Percentiles rank a stretch among this genome's conserved stretches.
Evolutionary conservation across 1,140 invertebrate genomes (phyloP).

Genomic region (Dendroctonus valens): DNA sequence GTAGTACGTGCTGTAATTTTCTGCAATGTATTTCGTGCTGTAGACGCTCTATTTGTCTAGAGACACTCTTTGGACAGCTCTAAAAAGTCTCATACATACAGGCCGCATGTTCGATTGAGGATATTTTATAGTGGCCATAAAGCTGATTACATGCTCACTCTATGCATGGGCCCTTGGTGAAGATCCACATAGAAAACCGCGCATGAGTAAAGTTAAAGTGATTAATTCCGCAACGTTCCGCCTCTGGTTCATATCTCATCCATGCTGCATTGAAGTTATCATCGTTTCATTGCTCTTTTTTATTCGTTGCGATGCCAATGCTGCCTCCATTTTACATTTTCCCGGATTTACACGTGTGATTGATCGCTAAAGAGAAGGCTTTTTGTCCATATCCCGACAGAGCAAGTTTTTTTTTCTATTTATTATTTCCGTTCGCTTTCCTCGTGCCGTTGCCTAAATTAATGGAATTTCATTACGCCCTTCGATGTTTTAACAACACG

Average conservation of each 20-base stretch:
- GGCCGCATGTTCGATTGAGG: too few relatives aligned
- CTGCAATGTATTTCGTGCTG: too few relatives aligned
- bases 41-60: too few relatives aligned
- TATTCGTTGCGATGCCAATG: constrained; percentile 24
- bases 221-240: constrained; percentile 22
- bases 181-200: background rate
- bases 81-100: too few relatives aligned
- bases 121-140: too few relatives aligned
- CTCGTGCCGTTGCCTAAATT: constrained; percentile 5
- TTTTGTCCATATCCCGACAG: constrained; percentile 16
- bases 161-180: too few relatives aligned
- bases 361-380: constrained; percentile 19
- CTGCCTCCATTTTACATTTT: constrained; percentile 24
- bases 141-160: too few relatives aligned
- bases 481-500: background rate
- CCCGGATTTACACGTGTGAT: constrained; percentile 24
- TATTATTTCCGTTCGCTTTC: constrained; percentile 7
- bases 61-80: too few relatives aligned
- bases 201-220: constrained; percentile 7
- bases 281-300: constrained; percentile 30
- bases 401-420: constrained; percentile 7
- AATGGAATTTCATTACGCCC: constrained; percentile 5
- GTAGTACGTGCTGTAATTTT: too few relatives aligned
- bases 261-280: constrained; percentile 26
- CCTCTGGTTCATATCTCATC: constrained; percentile 22